Base-by-base conservation (phyloP, 2,888 invertebrate genomes). In the Aethes cnicana region DNA sequence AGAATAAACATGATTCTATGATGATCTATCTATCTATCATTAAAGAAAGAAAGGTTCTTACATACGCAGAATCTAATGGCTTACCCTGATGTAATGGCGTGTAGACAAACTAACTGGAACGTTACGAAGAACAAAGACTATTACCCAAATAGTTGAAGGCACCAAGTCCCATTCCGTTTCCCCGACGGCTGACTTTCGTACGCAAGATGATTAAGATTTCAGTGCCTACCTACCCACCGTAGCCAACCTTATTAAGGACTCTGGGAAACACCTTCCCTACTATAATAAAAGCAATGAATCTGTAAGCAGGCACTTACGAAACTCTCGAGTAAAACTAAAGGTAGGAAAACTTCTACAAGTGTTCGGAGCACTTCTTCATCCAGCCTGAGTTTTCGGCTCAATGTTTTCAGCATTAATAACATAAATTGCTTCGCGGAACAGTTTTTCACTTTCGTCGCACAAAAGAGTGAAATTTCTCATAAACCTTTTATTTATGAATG, bases 221-320 rank as follows among this genome's bases (percentile, higher is more conserved):
- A 67, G 47, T 20, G n/a, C n/a, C n/a, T n/a, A n/a, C n/a, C n/a
- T n/a, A n/a, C n/a, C n/a, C n/a, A 55, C 36, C 33, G 53, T 43
- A 47, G 39, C 33, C 50, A 44, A 61, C 64, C 55, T 64, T 64
- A 59, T 64, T 54, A 63, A 63, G 60, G 59, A 64, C 66, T 65
- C 61, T 4, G 20, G 32, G 32, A 33, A 46, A 46, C 39, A 35
- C 26, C 39, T 52, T 33, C 52, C 14, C 52, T 14, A 39, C 37
- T 42, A 52, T 39, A 46, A 52, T 39, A 39, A 25, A 44, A 36
- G 37, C 46, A 70, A 70, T 56, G 63, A 67, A 64, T 65, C 59
- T 33, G 46, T 63, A 68, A 70, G 67, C 58, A 64, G 61, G 57
- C 64, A 67, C 66, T 71, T 68, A 67, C 62, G 62, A 62, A 58